Conservation (phyloP, 2,888 invertebrate species). For the Ophraella communa region DNA sequence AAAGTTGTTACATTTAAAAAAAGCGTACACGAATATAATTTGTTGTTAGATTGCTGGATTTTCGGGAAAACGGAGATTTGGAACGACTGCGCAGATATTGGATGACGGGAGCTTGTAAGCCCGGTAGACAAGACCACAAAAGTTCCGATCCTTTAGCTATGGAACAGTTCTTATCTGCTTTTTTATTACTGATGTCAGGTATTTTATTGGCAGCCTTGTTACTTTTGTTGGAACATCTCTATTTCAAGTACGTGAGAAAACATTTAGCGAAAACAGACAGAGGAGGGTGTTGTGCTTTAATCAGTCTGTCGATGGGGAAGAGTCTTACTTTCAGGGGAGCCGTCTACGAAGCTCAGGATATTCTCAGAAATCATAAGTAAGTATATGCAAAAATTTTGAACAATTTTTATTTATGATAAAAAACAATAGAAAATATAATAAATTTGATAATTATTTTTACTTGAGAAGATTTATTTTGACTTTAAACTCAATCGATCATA, state of each 20-base stretch:
- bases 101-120: constrained; percentile 86
- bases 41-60: constrained; percentile 82
- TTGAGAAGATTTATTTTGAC: too few relatives aligned
- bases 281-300: constrained; percentile 91
- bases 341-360: constrained; percentile 79
- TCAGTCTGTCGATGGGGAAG: constrained; percentile 90
- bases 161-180: constrained; percentile 97
- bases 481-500: too few relatives aligned
- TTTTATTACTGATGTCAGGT: constrained; percentile 92
- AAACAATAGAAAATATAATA: too few relatives aligned
- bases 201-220: constrained; percentile 89
- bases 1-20: too few relatives aligned
- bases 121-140: constrained; percentile 87
- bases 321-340: constrained; percentile 83
- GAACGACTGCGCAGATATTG: constrained; percentile 94
- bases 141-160: constrained; percentile 88
- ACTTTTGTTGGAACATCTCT: constrained; percentile 89
- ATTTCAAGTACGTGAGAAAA: constrained; percentile 91
- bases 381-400: background rate
- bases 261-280: constrained; percentile 87
- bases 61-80: constrained; percentile 92
- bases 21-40: too few relatives aligned
- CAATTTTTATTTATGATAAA: background rate
- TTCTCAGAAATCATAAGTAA: constrained; percentile 71
- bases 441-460: too few relatives aligned